Evolutionary conservation across 2,113 vertebrate genomes (phyloP).

Genomic region (Tiliqua scincoides): DNA sequence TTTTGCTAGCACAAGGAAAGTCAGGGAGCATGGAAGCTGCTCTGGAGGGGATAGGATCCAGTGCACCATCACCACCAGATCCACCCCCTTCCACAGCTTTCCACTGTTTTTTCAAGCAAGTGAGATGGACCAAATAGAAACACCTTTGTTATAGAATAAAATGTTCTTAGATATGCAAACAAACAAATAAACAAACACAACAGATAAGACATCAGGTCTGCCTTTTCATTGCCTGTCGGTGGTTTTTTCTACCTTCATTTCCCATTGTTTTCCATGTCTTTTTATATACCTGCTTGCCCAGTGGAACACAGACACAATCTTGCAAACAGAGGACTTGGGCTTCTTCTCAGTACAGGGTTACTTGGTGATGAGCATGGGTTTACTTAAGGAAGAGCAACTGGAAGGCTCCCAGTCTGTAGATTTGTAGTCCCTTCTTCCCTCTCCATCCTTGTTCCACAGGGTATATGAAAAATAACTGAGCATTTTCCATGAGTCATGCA

Average conservation of each 20-base stretch:
- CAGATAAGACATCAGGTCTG: no score
- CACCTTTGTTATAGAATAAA: no score
- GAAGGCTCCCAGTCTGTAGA: not conserved
- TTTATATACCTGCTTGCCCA: not conserved
- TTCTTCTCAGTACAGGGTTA: accelerated
- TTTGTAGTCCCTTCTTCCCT: not conserved
- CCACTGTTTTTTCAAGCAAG: no score
- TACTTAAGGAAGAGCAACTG: accelerated
- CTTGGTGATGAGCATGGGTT: not conserved
- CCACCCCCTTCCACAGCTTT: no score
- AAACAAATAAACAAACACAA: not conserved
- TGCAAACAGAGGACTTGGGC: not conserved
- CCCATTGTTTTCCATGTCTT: not conserved
- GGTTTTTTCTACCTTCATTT: not conserved
- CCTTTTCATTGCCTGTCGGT: not conserved
- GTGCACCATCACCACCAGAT: no score
- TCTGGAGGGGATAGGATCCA: no score
- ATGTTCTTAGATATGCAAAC: no score
- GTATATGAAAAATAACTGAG: not conserved
- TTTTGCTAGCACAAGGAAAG: no score
- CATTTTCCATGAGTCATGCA: accelerated
- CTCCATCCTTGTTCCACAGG: not conserved
- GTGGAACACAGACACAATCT: not conserved
- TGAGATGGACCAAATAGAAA: no score
- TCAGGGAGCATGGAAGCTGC: no score